These are phyloP conservation scores for Charaxes varanes DNA, from an alignment of 1,140 invertebrate species.

Conservation along the genomic window DNA sequence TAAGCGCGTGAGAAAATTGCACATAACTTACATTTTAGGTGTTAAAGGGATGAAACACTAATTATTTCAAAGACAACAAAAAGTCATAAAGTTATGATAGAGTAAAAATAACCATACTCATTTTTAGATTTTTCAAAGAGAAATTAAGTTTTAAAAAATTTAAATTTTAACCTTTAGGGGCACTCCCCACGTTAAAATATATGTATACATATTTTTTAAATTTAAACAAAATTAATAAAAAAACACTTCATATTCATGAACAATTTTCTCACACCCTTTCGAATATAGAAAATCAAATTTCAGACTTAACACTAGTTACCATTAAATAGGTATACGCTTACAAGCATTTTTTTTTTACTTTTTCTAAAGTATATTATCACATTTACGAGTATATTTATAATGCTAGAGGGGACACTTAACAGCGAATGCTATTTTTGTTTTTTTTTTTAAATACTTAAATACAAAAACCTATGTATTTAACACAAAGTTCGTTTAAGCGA, in stretches of 20 bases:
- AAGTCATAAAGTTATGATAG: no score
- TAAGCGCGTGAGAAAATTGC: no score
- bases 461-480: conserved; percentile 36
- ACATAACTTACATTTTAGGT: no score
- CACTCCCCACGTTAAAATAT: no score
- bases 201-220: not conserved
- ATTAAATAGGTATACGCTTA: conserved; percentile 53
- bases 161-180: no score
- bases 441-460: conserved; percentile 25
- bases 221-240: not conserved
- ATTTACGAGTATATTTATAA: conserved; percentile 65
- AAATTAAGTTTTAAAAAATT: no score
- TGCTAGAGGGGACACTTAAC: conserved; percentile 41
- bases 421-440: conserved; percentile 48
- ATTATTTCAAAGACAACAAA: no score
- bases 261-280: conserved; percentile 5
- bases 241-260: not conserved
- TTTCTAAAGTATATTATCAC: conserved; percentile 64
- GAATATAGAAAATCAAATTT: conserved; percentile 4
- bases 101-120: no score
- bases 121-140: no score
- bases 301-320: conserved; percentile 47
- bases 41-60: no score
- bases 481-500: conserved; percentile 18
- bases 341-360: conserved; percentile 58